Evolutionary conservation across 2,888 invertebrate genomes (phyloP).

Genomic region (Trypoxylon attenuatum): DNA sequence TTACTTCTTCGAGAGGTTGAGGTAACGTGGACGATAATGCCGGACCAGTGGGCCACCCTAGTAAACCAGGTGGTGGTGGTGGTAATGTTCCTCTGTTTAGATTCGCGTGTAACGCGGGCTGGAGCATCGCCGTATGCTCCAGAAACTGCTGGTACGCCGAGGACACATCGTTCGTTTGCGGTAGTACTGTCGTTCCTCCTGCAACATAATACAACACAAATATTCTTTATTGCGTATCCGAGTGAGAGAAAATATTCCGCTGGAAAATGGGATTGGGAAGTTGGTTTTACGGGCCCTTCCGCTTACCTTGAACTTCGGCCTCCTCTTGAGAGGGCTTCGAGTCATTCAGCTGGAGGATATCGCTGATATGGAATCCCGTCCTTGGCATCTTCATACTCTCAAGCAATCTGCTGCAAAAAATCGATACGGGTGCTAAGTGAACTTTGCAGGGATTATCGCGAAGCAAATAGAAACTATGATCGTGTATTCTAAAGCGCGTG

Average conservation of each 20-base stretch:
- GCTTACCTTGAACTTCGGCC: constrained; percentile 65
- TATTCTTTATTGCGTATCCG: background rate
- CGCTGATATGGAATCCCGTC: constrained; percentile 93
- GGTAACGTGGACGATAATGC: constrained; percentile 60
- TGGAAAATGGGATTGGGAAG: background rate
- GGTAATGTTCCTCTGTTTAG: constrained; percentile 64
- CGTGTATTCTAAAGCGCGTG: too few relatives aligned
- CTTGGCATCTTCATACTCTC: constrained; percentile 90
- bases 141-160: constrained; percentile 70
- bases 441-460: too few relatives aligned
- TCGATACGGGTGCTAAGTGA: too few relatives aligned
- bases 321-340: constrained; percentile 72
- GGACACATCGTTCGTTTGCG: constrained; percentile 65
- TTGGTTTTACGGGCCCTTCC: too few relatives aligned
- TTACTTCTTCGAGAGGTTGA: constrained; percentile 69
- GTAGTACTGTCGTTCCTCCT: constrained; percentile 67
- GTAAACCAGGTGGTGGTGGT: constrained; percentile 57
- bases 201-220: constrained; percentile 14
- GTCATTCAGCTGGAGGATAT: constrained; percentile 93
- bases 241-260: background rate
- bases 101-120: constrained; percentile 66
- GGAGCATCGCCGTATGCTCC: constrained; percentile 71
- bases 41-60: constrained; percentile 58
- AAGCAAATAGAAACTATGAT: too few relatives aligned
- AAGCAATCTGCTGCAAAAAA: constrained; percentile 80